Conservation (phyloP, 1,140 invertebrate species). For the Lanistes nyassanus region DNA sequence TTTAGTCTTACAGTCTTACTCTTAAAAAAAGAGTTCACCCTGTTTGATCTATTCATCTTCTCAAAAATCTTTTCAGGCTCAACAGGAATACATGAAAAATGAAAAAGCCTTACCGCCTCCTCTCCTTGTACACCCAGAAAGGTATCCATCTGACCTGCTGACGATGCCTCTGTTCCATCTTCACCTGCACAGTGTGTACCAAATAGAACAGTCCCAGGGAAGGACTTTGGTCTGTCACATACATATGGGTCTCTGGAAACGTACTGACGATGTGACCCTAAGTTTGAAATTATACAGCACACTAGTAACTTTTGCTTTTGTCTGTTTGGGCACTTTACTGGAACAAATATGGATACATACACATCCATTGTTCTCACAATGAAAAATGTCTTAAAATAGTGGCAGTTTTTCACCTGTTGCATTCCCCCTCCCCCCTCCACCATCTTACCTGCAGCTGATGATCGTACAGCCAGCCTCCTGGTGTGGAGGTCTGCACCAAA, state of each 20-base stretch:
- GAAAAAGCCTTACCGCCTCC: slow-evolving; percentile 51
- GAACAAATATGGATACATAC: too few species aligned
- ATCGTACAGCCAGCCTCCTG: slow-evolving; percentile 70
- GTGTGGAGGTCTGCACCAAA: slow-evolving; percentile 48
- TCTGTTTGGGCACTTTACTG: too few species aligned
- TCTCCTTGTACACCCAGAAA: slow-evolving; percentile 73
- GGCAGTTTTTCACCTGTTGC: too few species aligned
- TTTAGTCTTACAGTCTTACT: too few species aligned
- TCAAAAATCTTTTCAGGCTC: background rate
- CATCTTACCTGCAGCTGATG: slow-evolving; percentile 74
- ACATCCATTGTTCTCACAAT: too few species aligned
- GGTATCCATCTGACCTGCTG: slow-evolving; percentile 87
- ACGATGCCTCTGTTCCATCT: slow-evolving; percentile 80
- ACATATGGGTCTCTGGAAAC: background rate
- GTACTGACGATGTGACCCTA: too few species aligned
- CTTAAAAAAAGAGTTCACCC: too few species aligned
- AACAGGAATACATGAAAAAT: background rate
- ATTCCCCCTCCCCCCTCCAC: too few species aligned
- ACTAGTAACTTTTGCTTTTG: too few species aligned
- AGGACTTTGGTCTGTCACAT: background rate
- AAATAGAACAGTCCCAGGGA: too few species aligned
- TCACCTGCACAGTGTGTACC: slow-evolving; percentile 67
- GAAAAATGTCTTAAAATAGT: too few species aligned
- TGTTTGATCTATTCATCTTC: background rate
- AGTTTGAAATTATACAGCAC: too few species aligned